Evolutionary conservation across 2,113 vertebrate species (phyloP).

Genomic region (Cynopterus brachyotis): DNA sequence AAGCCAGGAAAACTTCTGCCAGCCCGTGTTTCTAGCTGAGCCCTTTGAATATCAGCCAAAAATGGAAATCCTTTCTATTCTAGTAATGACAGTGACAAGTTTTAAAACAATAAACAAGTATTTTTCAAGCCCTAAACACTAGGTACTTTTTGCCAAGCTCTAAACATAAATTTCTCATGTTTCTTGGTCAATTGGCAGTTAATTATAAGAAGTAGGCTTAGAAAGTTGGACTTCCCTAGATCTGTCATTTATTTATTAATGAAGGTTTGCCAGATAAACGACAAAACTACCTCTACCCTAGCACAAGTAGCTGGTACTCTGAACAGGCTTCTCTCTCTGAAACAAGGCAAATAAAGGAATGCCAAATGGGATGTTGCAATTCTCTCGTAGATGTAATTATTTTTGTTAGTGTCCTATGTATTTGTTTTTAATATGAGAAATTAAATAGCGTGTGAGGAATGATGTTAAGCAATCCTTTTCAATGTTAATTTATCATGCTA

Average conservation of each 20-base stretch:
- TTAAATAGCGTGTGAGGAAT: neutral
- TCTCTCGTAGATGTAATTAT: neutral
- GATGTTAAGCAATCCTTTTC: neutral
- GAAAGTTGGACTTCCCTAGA: neutral
- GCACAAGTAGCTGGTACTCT: neutral
- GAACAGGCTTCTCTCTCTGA: neutral
- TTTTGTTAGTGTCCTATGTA: neutral
- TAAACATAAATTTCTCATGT: neutral
- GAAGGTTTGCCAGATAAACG: neutral
- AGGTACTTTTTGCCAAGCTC: slow-evolving; percentile 21
- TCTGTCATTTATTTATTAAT: neutral
- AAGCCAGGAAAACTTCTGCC: neutral
- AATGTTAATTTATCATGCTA: neutral
- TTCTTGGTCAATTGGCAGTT: neutral
- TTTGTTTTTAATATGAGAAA: slow-evolving; percentile 22
- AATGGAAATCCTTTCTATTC: neutral
- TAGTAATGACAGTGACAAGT: neutral
- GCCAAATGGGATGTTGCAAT: neutral
- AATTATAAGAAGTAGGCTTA: neutral
- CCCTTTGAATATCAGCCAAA: neutral
- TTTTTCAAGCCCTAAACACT: slow-evolving; percentile 16
- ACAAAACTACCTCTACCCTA: neutral
- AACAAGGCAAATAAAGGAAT: neutral
- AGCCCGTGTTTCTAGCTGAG: neutral
- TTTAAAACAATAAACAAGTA: slow-evolving; percentile 14